Percentiles rank a stretch among this genome's conserved stretches.
Evolutionary conservation across 2,113 vertebrate species (phyloP).

Genomic region (Amazona vittata): DNA sequence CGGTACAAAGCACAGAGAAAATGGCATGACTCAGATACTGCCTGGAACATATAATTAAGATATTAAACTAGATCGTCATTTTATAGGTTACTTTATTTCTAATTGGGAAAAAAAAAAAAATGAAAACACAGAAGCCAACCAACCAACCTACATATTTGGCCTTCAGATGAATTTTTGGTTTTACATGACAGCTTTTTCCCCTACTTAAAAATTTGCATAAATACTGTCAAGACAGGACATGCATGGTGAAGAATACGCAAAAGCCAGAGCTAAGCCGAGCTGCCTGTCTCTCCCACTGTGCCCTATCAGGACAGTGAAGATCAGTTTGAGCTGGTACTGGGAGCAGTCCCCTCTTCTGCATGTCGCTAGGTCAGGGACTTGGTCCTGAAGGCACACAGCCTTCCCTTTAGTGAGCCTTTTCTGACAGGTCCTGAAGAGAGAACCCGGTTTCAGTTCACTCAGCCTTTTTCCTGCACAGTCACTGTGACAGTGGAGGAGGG

Average conservation of each 20-base stretch:
- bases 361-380: not conserved
- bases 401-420: not conserved
- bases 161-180: conserved; percentile 49
- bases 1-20: conserved; percentile 30
- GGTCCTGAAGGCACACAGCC: not conserved
- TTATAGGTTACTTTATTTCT: conserved; percentile 45
- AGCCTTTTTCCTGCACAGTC: not conserved
- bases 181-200: conserved; percentile 53
- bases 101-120: not conserved
- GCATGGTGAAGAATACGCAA: conserved; percentile 43
- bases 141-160: conserved; percentile 67
- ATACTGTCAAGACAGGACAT: conserved; percentile 55
- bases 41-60: conserved; percentile 52
- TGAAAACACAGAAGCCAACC: conserved; percentile 11
- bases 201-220: conserved; percentile 58
- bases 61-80: conserved; percentile 35
- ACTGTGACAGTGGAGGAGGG: too few species aligned
- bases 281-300: not conserved
- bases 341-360: not conserved
- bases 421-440: not conserved
- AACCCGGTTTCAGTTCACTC: not conserved
- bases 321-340: not conserved
- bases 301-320: not conserved
- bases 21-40: conserved; percentile 40
- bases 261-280: conserved; percentile 8